phyloP scores from a whole-genome alignment of 1,140 invertebrate species.

The Cylas formicarius region DNA sequence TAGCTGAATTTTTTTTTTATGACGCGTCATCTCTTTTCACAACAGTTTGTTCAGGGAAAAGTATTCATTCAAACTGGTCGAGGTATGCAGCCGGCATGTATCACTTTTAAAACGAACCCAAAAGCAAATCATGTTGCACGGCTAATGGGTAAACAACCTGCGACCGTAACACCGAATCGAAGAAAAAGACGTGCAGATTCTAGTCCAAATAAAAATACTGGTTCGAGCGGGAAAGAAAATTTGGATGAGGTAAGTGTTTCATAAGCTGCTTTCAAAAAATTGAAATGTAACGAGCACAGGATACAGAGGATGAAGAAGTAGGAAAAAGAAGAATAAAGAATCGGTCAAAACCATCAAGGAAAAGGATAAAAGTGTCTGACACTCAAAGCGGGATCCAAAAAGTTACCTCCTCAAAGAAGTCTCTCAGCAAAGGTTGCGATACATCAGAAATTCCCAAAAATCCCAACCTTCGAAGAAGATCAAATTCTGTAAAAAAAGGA shows the following conservation, averaged over 20 bases:
- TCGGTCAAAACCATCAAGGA: conserved; percentile 15
- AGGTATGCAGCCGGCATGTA: conserved; percentile 56
- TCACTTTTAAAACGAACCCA: conserved; percentile 45
- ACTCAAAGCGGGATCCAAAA: conserved; percentile 23
- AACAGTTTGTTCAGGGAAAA: conserved; percentile 67
- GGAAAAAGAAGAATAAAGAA: conserved; percentile 22
- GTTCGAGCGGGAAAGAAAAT: conserved; percentile 33
- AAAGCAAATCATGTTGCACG: conserved; percentile 30
- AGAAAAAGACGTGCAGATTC: conserved; percentile 31
- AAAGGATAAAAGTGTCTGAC: conserved; percentile 5
- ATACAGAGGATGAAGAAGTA: conserved; percentile 34
- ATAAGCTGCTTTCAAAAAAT: conserved; percentile 1
- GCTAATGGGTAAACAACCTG: conserved; percentile 24
- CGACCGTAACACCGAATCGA: conserved; percentile 4
- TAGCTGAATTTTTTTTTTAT: no score
- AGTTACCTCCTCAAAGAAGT: conserved; percentile 13
- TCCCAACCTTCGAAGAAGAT: no score
- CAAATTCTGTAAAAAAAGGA: no score
- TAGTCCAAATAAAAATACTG: conserved; percentile 29
- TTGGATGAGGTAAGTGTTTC: conserved; percentile 30
- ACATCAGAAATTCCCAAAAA: background rate
- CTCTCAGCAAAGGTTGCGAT: conserved; percentile 1
- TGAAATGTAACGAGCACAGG: conserved; percentile 11
- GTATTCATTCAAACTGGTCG: conserved; percentile 65
- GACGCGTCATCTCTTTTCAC: no score